phyloP scores from a whole-genome alignment of 2,888 invertebrate genomes.

The Steinernema hermaphroditum region DNA sequence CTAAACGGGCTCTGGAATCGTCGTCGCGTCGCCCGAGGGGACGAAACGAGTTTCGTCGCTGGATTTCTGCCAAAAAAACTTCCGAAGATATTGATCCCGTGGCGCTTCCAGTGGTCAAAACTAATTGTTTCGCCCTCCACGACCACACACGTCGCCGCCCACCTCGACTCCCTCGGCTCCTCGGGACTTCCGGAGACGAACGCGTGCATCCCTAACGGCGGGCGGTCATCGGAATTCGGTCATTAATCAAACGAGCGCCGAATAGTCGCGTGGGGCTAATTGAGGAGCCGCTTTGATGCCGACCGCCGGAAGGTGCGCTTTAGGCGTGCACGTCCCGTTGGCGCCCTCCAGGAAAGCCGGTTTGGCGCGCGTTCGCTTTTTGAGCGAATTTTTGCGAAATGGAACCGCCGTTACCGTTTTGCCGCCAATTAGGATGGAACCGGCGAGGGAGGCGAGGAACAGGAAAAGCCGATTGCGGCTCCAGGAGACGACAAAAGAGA shows the following conservation, averaged over 20 bases:
- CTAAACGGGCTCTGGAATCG: constrained; percentile 8
- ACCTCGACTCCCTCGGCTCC: too few relatives aligned
- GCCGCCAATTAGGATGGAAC: constrained; percentile 10
- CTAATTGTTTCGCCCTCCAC: neutral
- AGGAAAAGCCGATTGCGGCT: constrained; percentile 26
- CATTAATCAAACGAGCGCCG: constrained; percentile 15
- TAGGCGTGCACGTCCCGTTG: neutral
- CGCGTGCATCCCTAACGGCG: neutral
- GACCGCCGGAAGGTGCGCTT: constrained; percentile 20
- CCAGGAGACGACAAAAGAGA: constrained; percentile 5
- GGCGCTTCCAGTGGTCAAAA: constrained; percentile 11
- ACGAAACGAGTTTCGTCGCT: constrained; percentile 20
- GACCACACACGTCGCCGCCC: constrained; percentile 3
- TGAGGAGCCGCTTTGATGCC: constrained; percentile 25
- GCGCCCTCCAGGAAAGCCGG: too few relatives aligned
- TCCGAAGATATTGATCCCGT: constrained; percentile 23
- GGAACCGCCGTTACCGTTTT: constrained; percentile 30
- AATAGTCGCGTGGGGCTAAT: constrained; percentile 15
- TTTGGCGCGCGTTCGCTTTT: constrained; percentile 15
- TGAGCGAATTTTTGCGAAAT: neutral
- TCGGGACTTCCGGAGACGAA: too few relatives aligned
- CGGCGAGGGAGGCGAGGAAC: constrained; percentile 5
- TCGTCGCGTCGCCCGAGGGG: constrained; percentile 21
- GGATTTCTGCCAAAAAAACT: constrained; percentile 30
- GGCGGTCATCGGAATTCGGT: neutral